Base-by-base conservation (phyloP, 2,113 vertebrate species). In the Albula goreensis region DNA sequence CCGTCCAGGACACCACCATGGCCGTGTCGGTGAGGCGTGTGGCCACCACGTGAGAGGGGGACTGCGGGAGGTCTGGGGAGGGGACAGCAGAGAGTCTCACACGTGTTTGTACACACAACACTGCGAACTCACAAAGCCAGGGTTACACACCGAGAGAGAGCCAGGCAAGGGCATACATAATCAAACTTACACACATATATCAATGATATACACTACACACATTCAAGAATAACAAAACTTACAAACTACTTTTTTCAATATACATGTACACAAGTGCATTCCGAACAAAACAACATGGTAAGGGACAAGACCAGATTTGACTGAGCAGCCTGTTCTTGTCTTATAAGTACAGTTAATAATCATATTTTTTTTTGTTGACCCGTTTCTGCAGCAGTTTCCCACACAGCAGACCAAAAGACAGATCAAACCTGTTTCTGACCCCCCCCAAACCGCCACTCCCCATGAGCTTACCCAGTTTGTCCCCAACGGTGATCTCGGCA, bases 1-100 rank as follows among this genome's bases (percentile, higher is more conserved):
- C 96, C 11, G 89, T 92, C 97, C 97, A 99, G 78, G 90, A 92
- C 82, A 99, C 93, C 53, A 97, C 96, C 74, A 99, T 96, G 1
- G 98, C 99, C 3, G 97, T 97, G 70, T 95, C 94, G 17, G 97
- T 99, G 90, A 98, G 98, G 89, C 98, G 96, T 84, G 90, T 96
- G 77, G 95, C 95, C 90, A 99, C 94, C 50, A 96, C 91, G 83
- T 82, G 92, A 41, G 97, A 94, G 2, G 98, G 98, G 82, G 96
- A 88, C 74, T 95, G 95, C 31, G 98, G 98, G 87, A 98, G 94
- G 91, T 99, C 98, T 99, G 89, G 25, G 78, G 56, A 19, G 25
- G 57, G 49, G 41, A 12, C 2, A 4, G 52, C 22, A 81, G 56
- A 79, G 50, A 22, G 11, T 11, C 0, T 60, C n/a, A 86, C 51